Base-by-base conservation (phyloP, 2,888 invertebrate species). In the Agrotis clavis region DNA sequence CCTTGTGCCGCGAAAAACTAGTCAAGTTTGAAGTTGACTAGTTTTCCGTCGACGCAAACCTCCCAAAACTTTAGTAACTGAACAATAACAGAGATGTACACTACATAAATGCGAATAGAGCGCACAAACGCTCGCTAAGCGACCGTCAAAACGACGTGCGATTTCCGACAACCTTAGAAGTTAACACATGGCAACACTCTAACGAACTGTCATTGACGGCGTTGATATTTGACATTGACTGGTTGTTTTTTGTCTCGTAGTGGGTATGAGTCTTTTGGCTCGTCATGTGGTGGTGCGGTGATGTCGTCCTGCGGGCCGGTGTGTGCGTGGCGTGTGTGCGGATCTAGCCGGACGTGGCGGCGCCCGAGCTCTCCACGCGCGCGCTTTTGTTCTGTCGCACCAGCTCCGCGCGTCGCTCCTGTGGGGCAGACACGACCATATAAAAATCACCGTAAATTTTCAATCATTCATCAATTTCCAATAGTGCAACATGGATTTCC, bases 321-420 rank as follows among this genome's bases (percentile, higher is more conserved):
- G 78, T 50, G 45, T 57, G 84, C 74, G 77, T 67, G 75, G 75
- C 48, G 61, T 25, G 80, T 78, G 92, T 16, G 67, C 13, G 16
- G 61, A 1, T 97, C 89, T 98, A 98, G 78, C 85, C 74, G 83
- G 88, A 82, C 80, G 85, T 70, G 79, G 87, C 70, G 77, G 97
- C 96, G 88, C 96, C 96, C 86, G 97, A 96, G 92, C 96, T 96
- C 87, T 97, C 97, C 70, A 97, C 95, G 91, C 95, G 96, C 79
- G 97, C 97, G 89, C 97, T 98, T 96, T 99, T 99, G 95, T 99
- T 99, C 97, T 98, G 98, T 89, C 99, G 98, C 87, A 99, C 99
- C 89, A 98, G 95, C 94, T 99, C 99, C 65, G 98, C 98, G 92
- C 98, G 98, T 90, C 98, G 98, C 96, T 99, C 99, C 99, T 99